A percentile compares a stretch with the other conserved stretches of the same genome.
Evolutionary conservation across 2,888 invertebrate species (phyloP).

Genomic region (Julus scandinavius): DNA sequence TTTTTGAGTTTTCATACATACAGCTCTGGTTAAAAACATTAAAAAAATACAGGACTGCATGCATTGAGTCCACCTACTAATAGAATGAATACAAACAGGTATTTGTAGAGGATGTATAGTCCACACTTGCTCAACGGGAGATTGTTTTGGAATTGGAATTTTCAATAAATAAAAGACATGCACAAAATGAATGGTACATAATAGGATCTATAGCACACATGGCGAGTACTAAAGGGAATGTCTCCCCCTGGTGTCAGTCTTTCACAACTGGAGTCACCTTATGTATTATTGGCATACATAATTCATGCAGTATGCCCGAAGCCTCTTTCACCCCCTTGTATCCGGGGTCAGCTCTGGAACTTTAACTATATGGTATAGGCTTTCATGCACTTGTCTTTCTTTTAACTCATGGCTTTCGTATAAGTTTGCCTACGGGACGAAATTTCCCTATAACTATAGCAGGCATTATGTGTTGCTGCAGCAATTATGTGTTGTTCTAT

Average conservation of each 20-base stretch:
- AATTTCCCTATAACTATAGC: slow-evolving; percentile 14
- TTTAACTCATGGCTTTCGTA: slow-evolving; percentile 28
- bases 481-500: slow-evolving; percentile 29
- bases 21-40: too few relatives aligned
- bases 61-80: neutral
- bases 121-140: neutral
- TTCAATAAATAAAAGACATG: slow-evolving; percentile 29
- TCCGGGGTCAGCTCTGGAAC: slow-evolving; percentile 44
- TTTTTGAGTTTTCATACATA: too few relatives aligned
- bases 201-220: neutral
- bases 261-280: slow-evolving; percentile 27
- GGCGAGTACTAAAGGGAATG: neutral
- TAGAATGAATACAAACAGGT: neutral
- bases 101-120: neutral
- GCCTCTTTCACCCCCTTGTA: slow-evolving; percentile 44
- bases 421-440: slow-evolving; percentile 37
- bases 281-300: slow-evolving; percentile 40
- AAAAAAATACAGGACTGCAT: too few relatives aligned
- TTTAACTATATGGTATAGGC: slow-evolving; percentile 43
- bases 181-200: neutral
- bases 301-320: slow-evolving; percentile 40
- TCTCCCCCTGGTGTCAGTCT: slow-evolving; percentile 31
- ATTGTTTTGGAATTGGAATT: neutral
- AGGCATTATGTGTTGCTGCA: neutral
- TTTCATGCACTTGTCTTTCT: slow-evolving; percentile 43